Conservation (phyloP, 2,888 invertebrate species). For the Epinotia bilunana region DNA sequence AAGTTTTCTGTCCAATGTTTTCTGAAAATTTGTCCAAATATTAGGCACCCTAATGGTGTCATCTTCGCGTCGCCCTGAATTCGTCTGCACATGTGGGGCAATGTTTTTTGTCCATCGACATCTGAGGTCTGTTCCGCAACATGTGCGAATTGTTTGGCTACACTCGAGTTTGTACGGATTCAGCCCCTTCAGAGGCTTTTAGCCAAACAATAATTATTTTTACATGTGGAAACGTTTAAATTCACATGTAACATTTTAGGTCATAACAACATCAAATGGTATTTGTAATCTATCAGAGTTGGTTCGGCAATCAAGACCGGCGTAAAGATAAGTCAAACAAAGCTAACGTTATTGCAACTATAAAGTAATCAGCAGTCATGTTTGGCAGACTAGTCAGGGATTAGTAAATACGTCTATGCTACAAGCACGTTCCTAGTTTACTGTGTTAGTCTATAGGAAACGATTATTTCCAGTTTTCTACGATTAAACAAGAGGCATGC, state of each 20-base stretch:
- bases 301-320: slow-evolving; percentile 37
- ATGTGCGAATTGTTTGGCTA: slow-evolving; percentile 73
- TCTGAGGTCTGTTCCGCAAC: slow-evolving; percentile 70
- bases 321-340: slow-evolving; percentile 33
- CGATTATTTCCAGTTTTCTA: slow-evolving; percentile 69
- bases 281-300: slow-evolving; percentile 23
- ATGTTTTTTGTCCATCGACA: slow-evolving; percentile 79
- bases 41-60: slow-evolving; percentile 38
- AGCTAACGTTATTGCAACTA: slow-evolving; percentile 29
- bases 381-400: slow-evolving; percentile 39
- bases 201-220: slow-evolving; percentile 33
- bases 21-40: slow-evolving; percentile 15
- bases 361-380: slow-evolving; percentile 22
- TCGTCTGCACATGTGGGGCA: slow-evolving; percentile 69
- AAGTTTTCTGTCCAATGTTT: neutral
- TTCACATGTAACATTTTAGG: slow-evolving; percentile 5
- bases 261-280: neutral
- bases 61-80: slow-evolving; percentile 64
- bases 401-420: slow-evolving; percentile 46
- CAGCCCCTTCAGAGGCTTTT: slow-evolving; percentile 46
- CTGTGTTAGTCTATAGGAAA: slow-evolving; percentile 62
- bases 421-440: slow-evolving; percentile 60
- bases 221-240: slow-evolving; percentile 26
- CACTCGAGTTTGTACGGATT: slow-evolving; percentile 63
- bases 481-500: slow-evolving; percentile 76